These are phyloP conservation scores for Thera obeliscata DNA, from an alignment of 2,888 invertebrate genomes.

Conservation along the genomic window DNA sequence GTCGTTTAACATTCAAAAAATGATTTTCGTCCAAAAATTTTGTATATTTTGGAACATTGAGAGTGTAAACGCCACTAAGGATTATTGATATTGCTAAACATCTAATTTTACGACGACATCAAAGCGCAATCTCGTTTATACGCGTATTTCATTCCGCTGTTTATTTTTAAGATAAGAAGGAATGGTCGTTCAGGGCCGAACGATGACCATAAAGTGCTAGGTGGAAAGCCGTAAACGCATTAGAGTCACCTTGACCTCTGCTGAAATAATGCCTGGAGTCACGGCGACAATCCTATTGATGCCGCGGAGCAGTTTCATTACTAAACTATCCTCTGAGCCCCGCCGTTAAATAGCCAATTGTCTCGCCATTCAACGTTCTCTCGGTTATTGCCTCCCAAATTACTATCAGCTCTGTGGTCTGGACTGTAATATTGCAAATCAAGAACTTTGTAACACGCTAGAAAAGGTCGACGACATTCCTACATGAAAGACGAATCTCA, in stretches of 20 bases:
- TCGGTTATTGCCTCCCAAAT: constrained; percentile 49
- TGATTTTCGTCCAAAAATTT: too few species aligned
- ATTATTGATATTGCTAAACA: not conserved
- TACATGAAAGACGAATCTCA: constrained; percentile 27
- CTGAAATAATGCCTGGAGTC: constrained; percentile 58
- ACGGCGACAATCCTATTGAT: constrained; percentile 63
- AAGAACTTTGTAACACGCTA: constrained; percentile 26
- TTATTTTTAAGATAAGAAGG: constrained; percentile 57
- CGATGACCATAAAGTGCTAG: constrained; percentile 69
- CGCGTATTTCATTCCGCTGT: constrained; percentile 49
- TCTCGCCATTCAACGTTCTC: constrained; percentile 49
- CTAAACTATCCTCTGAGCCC: constrained; percentile 49
- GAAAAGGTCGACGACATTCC: constrained; percentile 48
- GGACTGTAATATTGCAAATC: constrained; percentile 43
- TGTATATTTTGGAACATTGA: too few species aligned
- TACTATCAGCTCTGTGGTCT: constrained; percentile 48
- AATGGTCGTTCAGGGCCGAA: constrained; percentile 50
- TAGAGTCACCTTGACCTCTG: constrained; percentile 70
- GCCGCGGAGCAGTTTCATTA: constrained; percentile 56
- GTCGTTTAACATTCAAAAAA: too few species aligned
- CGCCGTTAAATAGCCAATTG: constrained; percentile 58
- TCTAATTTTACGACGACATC: constrained; percentile 27
- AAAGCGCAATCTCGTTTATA: constrained; percentile 49
- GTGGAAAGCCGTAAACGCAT: constrained; percentile 64
- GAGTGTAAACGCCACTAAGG: not conserved